Evolutionary conservation across 2,888 invertebrate genomes (phyloP), one percentile per base, ranked within the genome.

Genomic region (Brachyptera risi): DNA sequence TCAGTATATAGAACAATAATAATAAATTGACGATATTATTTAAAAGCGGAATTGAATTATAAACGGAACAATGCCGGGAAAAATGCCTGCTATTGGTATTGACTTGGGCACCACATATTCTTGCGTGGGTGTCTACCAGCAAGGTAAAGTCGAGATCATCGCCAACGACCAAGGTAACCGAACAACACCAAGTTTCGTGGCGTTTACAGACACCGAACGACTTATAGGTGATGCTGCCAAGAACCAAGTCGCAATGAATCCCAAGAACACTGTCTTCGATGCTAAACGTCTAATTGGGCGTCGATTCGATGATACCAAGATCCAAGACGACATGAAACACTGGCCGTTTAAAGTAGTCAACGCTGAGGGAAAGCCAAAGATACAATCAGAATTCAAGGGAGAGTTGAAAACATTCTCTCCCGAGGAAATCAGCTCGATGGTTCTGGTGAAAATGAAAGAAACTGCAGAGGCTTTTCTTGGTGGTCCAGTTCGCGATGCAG

Each of bases 1-100:
- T n/a, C n/a, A n/a, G n/a, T n/a, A n/a, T n/a, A n/a, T n/a, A n/a
- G n/a, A n/a, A n/a, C n/a, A n/a, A n/a, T n/a, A n/a, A n/a, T n/a
- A n/a, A n/a, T n/a, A n/a, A n/a, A n/a, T n/a, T n/a, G n/a, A n/a
- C n/a, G n/a, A n/a, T n/a, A n/a, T n/a, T n/a, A n/a, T n/a, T n/a
- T n/a, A n/a, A n/a, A n/a, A n/a, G n/a, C n/a, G n/a, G n/a, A n/a
- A n/a, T n/a, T n/a, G n/a, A n/a, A n/a, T n/a, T n/a, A n/a, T n/a
- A n/a, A n/a, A n/a, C n/a, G n/a, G n/a, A n/a, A n/a, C n/a, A n/a
- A n/a, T n/a, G n/a, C n/a, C n/a, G n/a, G n/a, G n/a, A n/a, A n/a
- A n/a, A n/a, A n/a, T n/a, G n/a, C n/a, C n/a, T n/a, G 91, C 91
- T 75, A 87, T 95, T 74, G 96, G 96, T 83, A 93, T 96, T 79